phyloP scores from a whole-genome alignment of 2,113 vertebrate genomes.

The Lagopus muta region DNA sequence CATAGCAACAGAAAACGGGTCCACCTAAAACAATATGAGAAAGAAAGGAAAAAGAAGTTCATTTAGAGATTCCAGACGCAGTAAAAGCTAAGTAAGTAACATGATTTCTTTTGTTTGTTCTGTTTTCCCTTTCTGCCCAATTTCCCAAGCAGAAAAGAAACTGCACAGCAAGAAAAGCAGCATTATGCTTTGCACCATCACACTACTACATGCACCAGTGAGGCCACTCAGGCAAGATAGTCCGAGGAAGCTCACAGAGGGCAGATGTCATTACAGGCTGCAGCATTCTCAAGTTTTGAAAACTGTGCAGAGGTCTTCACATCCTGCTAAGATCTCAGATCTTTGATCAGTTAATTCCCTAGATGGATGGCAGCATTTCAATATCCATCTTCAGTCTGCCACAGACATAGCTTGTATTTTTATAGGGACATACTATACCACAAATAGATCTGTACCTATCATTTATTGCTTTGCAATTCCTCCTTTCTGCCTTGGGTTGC shows the following conservation, averaged over 20 bases:
- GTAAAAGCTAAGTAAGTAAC: too few relatives aligned
- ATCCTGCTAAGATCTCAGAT: not conserved
- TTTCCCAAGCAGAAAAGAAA: not conserved
- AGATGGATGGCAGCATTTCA: not conserved
- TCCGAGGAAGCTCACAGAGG: not conserved
- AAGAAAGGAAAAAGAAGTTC: not conserved
- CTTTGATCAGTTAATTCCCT: not conserved
- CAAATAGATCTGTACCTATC: not conserved
- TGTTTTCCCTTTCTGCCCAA: not conserved
- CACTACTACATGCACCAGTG: rapidly evolving
- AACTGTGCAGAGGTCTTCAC: not conserved
- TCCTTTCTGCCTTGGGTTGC: not conserved
- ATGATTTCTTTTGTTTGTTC: not conserved
- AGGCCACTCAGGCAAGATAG: not conserved
- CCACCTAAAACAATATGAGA: not conserved
- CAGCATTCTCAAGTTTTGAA: not conserved
- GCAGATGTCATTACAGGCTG: not conserved
- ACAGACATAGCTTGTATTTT: not conserved
- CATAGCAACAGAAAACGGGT: not conserved
- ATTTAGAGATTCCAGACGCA: not conserved
- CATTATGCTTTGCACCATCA: not conserved
- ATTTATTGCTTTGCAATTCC: not conserved
- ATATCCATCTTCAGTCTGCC: not conserved
- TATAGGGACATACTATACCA: rapidly evolving
- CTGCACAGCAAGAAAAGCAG: not conserved